Percentiles rank a stretch among this genome's conserved stretches.
Evolutionary conservation across 2,113 vertebrate species (phyloP).

Genomic region (Plestiodon gilberti): DNA sequence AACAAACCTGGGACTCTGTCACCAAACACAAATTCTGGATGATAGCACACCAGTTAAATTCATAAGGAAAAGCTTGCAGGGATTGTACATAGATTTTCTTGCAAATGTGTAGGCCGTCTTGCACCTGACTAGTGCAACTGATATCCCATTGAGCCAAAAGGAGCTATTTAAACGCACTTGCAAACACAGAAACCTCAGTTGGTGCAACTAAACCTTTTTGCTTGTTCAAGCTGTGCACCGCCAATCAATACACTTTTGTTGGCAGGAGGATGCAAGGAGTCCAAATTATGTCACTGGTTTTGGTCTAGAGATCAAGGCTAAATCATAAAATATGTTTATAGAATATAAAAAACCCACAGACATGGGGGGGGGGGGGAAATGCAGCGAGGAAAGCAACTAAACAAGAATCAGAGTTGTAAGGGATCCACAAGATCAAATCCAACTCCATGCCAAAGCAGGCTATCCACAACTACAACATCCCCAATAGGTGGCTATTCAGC

Average conservation of each 20-base stretch:
- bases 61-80: neutral
- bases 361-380: neutral
- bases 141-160: constrained; percentile 1
- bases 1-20: neutral
- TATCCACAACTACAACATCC: too few species aligned
- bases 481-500: too few species aligned
- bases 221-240: neutral
- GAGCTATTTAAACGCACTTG: neutral
- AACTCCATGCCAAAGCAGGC: too few species aligned
- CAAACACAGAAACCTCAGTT: neutral
- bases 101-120: too few species aligned
- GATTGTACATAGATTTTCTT: neutral
- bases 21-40: neutral
- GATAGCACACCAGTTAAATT: constrained; percentile 26
- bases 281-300: neutral
- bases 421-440: too few species aligned
- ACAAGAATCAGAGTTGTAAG: too few species aligned
- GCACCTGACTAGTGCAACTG: constrained; percentile 7
- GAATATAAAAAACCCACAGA: neutral
- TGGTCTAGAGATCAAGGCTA: neutral
- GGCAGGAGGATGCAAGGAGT: neutral
- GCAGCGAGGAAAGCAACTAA: neutral
- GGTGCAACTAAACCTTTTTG: neutral
- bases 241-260: neutral
- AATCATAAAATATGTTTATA: neutral